phyloP scores from a whole-genome alignment of 2,888 invertebrate genomes.

The Amaurobius ferox region DNA sequence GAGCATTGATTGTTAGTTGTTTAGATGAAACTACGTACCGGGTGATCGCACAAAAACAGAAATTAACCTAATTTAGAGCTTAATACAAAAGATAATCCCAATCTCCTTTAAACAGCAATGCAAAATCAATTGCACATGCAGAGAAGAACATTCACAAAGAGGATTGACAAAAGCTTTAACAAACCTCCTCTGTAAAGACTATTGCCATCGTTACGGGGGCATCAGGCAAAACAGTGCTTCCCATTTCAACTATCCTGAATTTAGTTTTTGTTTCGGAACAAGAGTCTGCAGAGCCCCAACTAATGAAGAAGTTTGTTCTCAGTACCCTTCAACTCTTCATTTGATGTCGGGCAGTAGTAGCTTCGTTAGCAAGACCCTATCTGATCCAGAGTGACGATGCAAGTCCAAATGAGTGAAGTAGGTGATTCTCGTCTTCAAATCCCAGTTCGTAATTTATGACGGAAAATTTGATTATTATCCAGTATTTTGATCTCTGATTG shows the following conservation, averaged over 20 bases:
- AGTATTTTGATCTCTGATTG: too few relatives aligned
- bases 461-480: too few relatives aligned
- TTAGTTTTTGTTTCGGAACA: too few relatives aligned
- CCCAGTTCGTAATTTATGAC: too few relatives aligned
- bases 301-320: slow-evolving; percentile 13
- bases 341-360: too few relatives aligned
- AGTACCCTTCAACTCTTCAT: neutral
- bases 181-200: slow-evolving; percentile 7
- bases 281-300: neutral
- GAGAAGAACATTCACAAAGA: neutral
- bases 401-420: too few relatives aligned
- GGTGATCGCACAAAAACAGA: neutral
- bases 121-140: neutral
- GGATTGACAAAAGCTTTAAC: slow-evolving; percentile 9
- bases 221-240: neutral
- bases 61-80: slow-evolving; percentile 6
- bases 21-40: neutral
- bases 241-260: neutral
- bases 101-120: neutral
- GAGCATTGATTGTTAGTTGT: slow-evolving; percentile 11
- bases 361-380: too few relatives aligned
- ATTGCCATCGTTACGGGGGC: neutral
- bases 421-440: too few relatives aligned
- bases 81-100: too few relatives aligned
- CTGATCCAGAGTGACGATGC: too few relatives aligned